Evolutionary conservation across 2,888 invertebrate species (phyloP).

Genomic region (Calameuta idolon): DNA sequence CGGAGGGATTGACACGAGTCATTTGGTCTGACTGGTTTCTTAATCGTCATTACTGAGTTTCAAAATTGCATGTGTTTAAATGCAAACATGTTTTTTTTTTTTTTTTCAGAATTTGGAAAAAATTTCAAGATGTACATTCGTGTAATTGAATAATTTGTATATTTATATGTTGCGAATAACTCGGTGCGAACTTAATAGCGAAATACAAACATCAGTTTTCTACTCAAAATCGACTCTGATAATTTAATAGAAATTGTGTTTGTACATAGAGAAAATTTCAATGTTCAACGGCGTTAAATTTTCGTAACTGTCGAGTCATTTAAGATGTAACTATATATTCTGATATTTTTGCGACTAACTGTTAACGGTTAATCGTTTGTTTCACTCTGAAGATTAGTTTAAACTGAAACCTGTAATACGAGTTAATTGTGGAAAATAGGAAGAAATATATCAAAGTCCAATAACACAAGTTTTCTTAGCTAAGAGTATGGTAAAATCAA

Average conservation of each 20-base stretch:
- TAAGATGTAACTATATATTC: neutral
- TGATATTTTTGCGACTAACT: neutral
- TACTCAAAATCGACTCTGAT: neutral
- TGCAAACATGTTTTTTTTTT: no score
- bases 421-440: neutral
- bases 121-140: neutral
- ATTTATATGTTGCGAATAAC: neutral
- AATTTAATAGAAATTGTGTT: neutral
- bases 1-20: neutral
- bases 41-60: neutral
- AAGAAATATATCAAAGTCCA: conserved; percentile 11
- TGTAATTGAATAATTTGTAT: neutral
- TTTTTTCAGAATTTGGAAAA: neutral
- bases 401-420: neutral
- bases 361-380: neutral
- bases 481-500: neutral
- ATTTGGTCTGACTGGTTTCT: neutral
- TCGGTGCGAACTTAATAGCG: neutral
- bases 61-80: neutral
- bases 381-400: neutral
- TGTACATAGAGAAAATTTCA: neutral
- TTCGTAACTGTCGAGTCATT: neutral
- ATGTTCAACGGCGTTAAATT: neutral
- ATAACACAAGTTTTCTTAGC: neutral
- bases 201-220: neutral